Base-by-base conservation (phyloP, 1,140 invertebrate species). In the Procambarus clarkii region DNA sequence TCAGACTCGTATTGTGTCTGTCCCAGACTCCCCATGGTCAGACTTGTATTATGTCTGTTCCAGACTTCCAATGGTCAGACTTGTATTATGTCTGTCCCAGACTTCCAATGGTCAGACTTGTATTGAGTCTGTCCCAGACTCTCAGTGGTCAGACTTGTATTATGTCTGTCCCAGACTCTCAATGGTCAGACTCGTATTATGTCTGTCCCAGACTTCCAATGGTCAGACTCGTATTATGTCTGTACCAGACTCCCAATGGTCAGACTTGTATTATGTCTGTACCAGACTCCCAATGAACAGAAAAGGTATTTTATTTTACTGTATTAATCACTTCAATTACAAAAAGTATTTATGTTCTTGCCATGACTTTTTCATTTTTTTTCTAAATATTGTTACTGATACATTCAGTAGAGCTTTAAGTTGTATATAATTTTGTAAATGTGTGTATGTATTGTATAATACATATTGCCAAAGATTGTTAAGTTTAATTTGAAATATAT, bases 381-480 rank as follows among this genome's bases (percentile, higher is more conserved):
- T 9, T 8, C 8, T 4, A 24, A 74, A 74, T 34, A 74, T n/a
- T 48, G 18, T 69, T 88, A 80, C 24, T 81, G 78, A 64, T 76
- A 82, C 76, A 71, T 48, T 81, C 18, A 74, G 77, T 89, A 83
- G 79, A 89, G 87, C 87, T 89, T 89, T 89, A 89, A 89, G 64
- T 24, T 89, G 87, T 89, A 89, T 58, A 89, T 89, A 89, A 76
- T 60, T 50, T 15, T 78, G 69, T 89, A 76, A 46, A 82, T 89
- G 48, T 89, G 21, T 88, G 79, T 88, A 88, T 74, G 21, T 82
- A 89, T 82, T 89, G 87, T 89, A 89, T 64, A 24, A 83, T 89
- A 89, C 64, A 54, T 89, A 82, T 81, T 89, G 80, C 87, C 87
- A 89, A 89, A 89, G 87, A 89, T 89, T 89, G 79, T 88, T 89